phyloP scores from a whole-genome alignment of 2,888 invertebrate genomes.

The Stenchaetothrips biformis region DNA sequence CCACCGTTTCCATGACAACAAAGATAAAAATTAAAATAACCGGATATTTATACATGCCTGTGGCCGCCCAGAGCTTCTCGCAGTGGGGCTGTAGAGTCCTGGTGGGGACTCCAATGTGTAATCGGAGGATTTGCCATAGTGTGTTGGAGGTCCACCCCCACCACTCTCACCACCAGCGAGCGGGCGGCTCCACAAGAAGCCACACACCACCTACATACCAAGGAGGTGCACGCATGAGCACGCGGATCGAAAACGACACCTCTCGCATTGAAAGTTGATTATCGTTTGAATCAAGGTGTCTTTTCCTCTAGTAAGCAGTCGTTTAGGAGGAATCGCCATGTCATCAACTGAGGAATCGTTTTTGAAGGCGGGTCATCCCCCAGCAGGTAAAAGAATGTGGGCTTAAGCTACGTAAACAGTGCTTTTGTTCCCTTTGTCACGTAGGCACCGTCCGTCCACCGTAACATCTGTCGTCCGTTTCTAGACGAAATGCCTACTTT shows the following conservation, averaged over 20 bases:
- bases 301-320: not conserved
- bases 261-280: not conserved
- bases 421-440: constrained; percentile 26
- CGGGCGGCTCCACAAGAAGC: too few species aligned
- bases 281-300: not conserved
- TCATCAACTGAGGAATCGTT: constrained; percentile 62
- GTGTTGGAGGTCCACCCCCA: too few species aligned
- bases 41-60: too few species aligned
- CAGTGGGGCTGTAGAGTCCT: too few species aligned
- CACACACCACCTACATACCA: too few species aligned
- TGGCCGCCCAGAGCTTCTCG: too few species aligned
- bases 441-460: not conserved
- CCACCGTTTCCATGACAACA: too few species aligned
- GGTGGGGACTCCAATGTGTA: too few species aligned
- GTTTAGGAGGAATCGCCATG: constrained; percentile 37
- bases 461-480: constrained; percentile 30
- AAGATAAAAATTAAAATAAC: too few species aligned
- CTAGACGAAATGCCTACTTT: not conserved
- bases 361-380: constrained; percentile 82
- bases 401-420: constrained; percentile 40
- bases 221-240: not conserved
- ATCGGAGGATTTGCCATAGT: too few species aligned
- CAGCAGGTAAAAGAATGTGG: constrained; percentile 65
- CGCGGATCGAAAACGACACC: not conserved
- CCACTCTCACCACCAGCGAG: too few species aligned